phyloP scores from a whole-genome alignment of 2,888 invertebrate species.

The Megamerina dolium region DNA sequence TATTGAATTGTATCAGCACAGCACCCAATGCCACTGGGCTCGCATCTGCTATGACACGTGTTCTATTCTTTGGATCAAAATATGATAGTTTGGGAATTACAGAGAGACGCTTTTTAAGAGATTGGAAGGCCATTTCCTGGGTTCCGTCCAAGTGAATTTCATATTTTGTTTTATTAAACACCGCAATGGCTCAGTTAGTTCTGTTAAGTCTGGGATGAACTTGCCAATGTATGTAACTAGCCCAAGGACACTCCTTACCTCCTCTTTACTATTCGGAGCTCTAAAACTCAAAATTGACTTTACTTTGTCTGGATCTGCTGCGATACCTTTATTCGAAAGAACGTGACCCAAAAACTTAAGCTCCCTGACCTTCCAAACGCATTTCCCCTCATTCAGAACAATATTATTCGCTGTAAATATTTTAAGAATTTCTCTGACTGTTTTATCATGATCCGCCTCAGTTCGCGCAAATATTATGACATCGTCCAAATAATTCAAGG shows the following conservation, averaged over 20 bases:
- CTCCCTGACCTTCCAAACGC: constrained; percentile 14
- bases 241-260: constrained; percentile 23
- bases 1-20: constrained; percentile 19
- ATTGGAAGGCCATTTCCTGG: constrained; percentile 15
- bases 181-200: constrained; percentile 17
- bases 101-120: constrained; percentile 12
- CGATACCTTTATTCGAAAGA: constrained; percentile 19
- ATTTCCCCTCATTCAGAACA: constrained; percentile 31
- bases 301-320: constrained; percentile 20
- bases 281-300: constrained; percentile 17
- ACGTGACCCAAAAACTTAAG: constrained; percentile 12
- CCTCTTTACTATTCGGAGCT: constrained; percentile 15
- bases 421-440: constrained; percentile 18
- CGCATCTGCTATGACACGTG: constrained; percentile 19
- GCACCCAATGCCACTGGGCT: constrained; percentile 20
- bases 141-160: constrained; percentile 15
- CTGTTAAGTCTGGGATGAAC: constrained; percentile 17
- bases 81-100: constrained; percentile 16
- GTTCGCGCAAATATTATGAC: constrained; percentile 27
- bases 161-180: constrained; percentile 12
- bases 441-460: constrained; percentile 27
- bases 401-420: constrained; percentile 21
- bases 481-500: constrained; percentile 28
- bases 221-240: constrained; percentile 31
- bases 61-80: constrained; percentile 15